Conservation (phyloP, 2,888 invertebrate genomes). For the Agriopis aurantiaria region DNA sequence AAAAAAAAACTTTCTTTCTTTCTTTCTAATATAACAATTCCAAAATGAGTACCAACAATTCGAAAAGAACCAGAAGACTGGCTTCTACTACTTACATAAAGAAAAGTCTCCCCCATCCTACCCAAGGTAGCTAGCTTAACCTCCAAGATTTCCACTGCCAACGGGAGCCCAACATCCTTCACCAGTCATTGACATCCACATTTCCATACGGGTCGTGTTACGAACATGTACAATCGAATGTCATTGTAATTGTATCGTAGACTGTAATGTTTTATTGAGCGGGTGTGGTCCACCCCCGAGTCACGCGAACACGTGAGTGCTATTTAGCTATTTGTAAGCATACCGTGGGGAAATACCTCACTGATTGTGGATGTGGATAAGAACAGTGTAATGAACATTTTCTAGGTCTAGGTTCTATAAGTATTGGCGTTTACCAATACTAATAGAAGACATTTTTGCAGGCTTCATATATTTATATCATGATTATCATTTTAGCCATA, state of each 20-base stretch:
- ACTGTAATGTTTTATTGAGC: constrained; percentile 41
- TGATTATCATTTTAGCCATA: no score
- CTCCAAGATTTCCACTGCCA: neutral
- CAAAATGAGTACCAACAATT: no score
- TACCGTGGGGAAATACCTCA: constrained; percentile 8
- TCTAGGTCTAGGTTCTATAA: neutral
- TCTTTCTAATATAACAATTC: no score
- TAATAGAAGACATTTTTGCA: no score
- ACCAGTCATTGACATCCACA: constrained; percentile 23
- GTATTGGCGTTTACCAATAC: no score
- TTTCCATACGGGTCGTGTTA: constrained; percentile 40
- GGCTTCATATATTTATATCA: no score
- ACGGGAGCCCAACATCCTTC: constrained; percentile 9
- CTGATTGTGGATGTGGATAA: constrained; percentile 12
- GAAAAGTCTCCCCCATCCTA: no score
- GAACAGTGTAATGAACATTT: neutral
- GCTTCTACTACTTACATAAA: no score
- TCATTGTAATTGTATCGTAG: constrained; percentile 8
- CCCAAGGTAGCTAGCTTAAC: neutral
- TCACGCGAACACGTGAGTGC: constrained; percentile 37
- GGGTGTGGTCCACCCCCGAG: constrained; percentile 40
- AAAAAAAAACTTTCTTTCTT: no score
- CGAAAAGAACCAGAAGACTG: no score
- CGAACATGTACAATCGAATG: constrained; percentile 40
- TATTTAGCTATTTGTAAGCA: constrained; percentile 18